These are phyloP conservation scores for Hirudinaria manillensis DNA, from an alignment of 2,888 invertebrate genomes.

Conservation along the genomic window DNA sequence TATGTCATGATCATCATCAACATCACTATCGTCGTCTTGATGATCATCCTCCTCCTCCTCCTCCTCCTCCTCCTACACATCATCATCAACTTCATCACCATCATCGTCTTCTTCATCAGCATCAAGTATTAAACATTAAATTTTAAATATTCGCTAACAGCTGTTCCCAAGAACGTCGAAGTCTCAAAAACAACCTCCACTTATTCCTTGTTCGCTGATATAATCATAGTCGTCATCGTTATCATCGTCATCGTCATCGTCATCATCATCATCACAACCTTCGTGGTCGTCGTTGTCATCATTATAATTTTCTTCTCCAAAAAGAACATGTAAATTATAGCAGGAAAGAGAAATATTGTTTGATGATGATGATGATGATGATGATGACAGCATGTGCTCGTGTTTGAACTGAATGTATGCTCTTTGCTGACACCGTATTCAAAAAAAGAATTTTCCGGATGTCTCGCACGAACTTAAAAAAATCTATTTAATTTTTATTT, in stretches of 20 bases:
- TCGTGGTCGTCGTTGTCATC: no score
- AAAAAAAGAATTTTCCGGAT: no score
- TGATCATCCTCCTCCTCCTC: background rate
- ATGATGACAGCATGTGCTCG: no score
- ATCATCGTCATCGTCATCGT: conserved; percentile 1
- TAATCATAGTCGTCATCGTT: conserved; percentile 23
- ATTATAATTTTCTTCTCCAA: no score
- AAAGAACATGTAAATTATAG: no score
- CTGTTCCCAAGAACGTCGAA: conserved; percentile 15
- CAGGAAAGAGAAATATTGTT: no score
- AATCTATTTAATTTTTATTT: no score
- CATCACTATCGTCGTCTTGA: conserved; percentile 10
- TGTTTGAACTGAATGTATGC: no score
- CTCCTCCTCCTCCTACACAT: background rate
- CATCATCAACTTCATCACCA: background rate
- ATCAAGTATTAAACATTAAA: background rate
- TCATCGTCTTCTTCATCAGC: conserved; percentile 20
- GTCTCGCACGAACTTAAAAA: no score
- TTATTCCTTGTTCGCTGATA: background rate
- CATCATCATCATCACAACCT: background rate
- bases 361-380: no score
- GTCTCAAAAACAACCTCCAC: conserved; percentile 19
- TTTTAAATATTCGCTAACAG: background rate
- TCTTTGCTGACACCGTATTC: no score
- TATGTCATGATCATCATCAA: conserved; percentile 15